These are phyloP conservation scores for Nymphalis c-album DNA, from an alignment of 2,888 invertebrate genomes.

Conservation along the genomic window DNA sequence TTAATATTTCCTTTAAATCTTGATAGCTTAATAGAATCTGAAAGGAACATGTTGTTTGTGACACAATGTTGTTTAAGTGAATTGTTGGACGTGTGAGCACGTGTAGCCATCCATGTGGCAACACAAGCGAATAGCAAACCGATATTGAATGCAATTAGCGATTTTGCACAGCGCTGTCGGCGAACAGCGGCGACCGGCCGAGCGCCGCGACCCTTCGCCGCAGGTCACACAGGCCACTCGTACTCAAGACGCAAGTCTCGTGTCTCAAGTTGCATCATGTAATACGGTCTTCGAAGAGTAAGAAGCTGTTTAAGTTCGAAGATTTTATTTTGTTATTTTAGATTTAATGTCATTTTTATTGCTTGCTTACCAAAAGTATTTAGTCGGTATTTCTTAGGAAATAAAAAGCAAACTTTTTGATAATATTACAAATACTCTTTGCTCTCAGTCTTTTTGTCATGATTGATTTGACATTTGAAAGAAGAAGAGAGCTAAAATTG, in stretches of 20 bases:
- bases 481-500: too few relatives aligned
- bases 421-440: too few relatives aligned
- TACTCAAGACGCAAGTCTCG: conserved; percentile 40
- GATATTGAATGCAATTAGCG: conserved; percentile 69
- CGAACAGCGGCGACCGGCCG: conserved; percentile 40
- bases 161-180: conserved; percentile 72
- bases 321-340: too few relatives aligned
- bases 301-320: background rate
- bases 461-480: too few relatives aligned
- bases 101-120: conserved; percentile 34
- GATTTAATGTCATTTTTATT: too few relatives aligned
- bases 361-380: too few relatives aligned
- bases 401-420: too few relatives aligned
- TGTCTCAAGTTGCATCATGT: conserved; percentile 7
- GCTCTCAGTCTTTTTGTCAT: too few relatives aligned
- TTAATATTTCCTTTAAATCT: conserved; percentile 11
- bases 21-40: conserved; percentile 28
- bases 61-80: conserved; percentile 27
- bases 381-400: too few relatives aligned
- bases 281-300: background rate
- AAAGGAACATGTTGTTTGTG: conserved; percentile 28
- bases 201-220: conserved; percentile 52
- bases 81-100: conserved; percentile 29
- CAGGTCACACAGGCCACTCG: conserved; percentile 52
- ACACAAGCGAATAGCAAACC: conserved; percentile 49